These are phyloP conservation scores for Terebella lapidaria DNA, from an alignment of 2,888 invertebrate species.

Conservation along the genomic window DNA sequence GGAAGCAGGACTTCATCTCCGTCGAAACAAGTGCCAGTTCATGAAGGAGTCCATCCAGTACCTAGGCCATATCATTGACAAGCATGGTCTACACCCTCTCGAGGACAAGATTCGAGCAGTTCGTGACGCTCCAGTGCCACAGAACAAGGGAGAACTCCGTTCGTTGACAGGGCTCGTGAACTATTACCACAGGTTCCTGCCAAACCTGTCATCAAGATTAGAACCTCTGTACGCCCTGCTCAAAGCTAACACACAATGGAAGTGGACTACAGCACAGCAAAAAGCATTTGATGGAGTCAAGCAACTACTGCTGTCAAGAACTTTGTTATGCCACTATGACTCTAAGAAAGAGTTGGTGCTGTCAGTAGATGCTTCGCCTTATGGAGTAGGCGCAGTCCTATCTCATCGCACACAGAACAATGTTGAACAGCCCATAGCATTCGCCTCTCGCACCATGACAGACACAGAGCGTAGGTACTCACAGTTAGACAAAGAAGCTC, in stretches of 20 bases:
- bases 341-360: conserved; percentile 29
- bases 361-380: conserved; percentile 47
- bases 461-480: conserved; percentile 26
- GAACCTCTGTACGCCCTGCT: not conserved
- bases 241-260: not conserved
- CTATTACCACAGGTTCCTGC: not conserved
- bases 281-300: not conserved
- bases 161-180: not conserved
- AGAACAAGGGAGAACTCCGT: not conserved
- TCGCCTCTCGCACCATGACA: conserved; percentile 24
- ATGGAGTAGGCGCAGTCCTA: conserved; percentile 41
- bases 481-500: conserved; percentile 28
- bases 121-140: conserved; percentile 1
- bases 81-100: not conserved
- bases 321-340: not conserved
- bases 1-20: not conserved
- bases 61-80: not conserved
- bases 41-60: not conserved
- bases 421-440: conserved; percentile 22
- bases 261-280: not conserved
- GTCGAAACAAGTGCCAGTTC: not conserved
- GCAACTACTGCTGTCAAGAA: not conserved
- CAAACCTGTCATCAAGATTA: not conserved
- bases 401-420: conserved; percentile 21
- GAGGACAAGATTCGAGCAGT: not conserved